Conservation (phyloP, 1,140 invertebrate species). For the Glossosoma conforme region DNA sequence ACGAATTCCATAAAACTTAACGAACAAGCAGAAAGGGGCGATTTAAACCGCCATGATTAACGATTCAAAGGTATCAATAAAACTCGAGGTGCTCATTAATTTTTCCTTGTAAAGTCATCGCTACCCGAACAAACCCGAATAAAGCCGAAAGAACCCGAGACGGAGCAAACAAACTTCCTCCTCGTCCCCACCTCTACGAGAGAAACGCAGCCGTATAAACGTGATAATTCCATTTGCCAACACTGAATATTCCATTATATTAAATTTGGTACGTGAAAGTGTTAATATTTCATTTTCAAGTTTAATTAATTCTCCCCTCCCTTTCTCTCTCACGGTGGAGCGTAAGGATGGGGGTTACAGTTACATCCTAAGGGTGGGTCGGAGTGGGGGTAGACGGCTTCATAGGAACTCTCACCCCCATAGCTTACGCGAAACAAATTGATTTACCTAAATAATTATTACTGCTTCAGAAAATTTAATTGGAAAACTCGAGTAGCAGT, state of each 20-base stretch:
- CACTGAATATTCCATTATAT: conserved; percentile 36
- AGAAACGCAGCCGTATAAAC: conserved; percentile 37
- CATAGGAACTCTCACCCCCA: conserved; percentile 26
- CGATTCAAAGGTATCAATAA: too few species aligned
- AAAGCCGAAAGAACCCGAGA: not conserved
- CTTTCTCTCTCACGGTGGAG: not conserved
- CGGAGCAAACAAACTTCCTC: too few species aligned
- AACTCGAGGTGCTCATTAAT: conserved; percentile 21
- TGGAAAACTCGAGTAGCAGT: conserved; percentile 47
- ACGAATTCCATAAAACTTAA: too few species aligned
- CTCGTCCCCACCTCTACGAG: conserved; percentile 29
- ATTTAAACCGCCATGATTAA: too few species aligned
- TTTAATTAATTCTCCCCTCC: conserved; percentile 51
- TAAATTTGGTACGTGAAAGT: conserved; percentile 54
- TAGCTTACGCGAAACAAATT: conserved; percentile 49
- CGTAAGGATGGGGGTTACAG: not conserved
- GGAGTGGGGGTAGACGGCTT: conserved; percentile 20
- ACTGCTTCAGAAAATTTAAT: conserved; percentile 56
- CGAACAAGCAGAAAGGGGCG: too few species aligned
- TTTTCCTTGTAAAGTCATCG: too few species aligned
- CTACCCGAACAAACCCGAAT: too few species aligned
- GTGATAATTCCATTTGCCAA: conserved; percentile 32
- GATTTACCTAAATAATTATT: conserved; percentile 56
- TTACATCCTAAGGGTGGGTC: not conserved
- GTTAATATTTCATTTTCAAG: conserved; percentile 54